A percentile compares a stretch with the other conserved stretches of the same genome.
phyloP scores from a whole-genome alignment of 2,888 invertebrate genomes.

The Peribatodes rhomboidaria region DNA sequence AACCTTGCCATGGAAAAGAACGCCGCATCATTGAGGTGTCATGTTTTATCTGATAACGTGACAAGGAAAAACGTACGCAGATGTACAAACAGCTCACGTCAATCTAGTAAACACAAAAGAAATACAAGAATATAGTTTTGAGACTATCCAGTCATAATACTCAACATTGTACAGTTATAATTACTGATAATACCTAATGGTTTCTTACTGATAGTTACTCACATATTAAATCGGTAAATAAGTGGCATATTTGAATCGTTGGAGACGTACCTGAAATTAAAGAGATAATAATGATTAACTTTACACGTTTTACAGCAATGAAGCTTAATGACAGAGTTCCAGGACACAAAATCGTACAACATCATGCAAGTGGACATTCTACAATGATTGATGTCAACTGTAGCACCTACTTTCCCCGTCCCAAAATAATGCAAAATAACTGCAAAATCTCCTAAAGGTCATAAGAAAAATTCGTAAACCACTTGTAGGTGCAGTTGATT shows the following conservation, averaged over 20 bases:
- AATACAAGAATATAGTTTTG: constrained; percentile 10
- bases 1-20: constrained; percentile 56
- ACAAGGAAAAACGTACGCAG: constrained; percentile 55
- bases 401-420: constrained; percentile 37
- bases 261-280: constrained; percentile 32
- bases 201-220: constrained; percentile 6
- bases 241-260: not conserved
- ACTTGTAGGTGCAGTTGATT: constrained; percentile 39
- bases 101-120: constrained; percentile 44
- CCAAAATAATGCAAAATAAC: constrained; percentile 32
- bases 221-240: not conserved
- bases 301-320: constrained; percentile 1
- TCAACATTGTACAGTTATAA: not conserved
- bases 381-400: constrained; percentile 16
- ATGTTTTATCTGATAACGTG: constrained; percentile 59
- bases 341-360: not conserved
- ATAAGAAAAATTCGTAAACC: constrained; percentile 35
- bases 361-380: constrained; percentile 13
- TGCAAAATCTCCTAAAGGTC: constrained; percentile 38
- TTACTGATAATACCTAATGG: not conserved
- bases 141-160: not conserved
- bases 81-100: constrained; percentile 48
- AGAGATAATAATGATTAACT: constrained; percentile 8
- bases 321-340: constrained; percentile 4
- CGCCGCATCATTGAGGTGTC: constrained; percentile 62